Evolutionary conservation across 2,113 vertebrate species (phyloP).

Genomic region (Microcebus murinus): DNA sequence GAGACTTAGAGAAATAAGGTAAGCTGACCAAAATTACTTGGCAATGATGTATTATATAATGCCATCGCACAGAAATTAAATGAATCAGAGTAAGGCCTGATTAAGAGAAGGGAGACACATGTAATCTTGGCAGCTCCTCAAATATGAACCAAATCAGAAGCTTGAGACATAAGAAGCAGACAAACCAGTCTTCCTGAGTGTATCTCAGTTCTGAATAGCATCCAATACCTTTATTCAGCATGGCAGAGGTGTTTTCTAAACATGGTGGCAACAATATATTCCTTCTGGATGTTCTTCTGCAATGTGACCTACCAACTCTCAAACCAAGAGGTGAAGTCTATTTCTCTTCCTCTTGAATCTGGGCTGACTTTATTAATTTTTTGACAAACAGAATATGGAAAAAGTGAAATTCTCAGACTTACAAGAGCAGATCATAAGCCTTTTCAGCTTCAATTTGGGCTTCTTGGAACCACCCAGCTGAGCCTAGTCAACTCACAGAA

Average conservation of each 20-base stretch:
- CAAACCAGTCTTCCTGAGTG: not conserved
- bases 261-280: not conserved
- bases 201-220: not conserved
- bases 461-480: not conserved
- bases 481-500: not conserved
- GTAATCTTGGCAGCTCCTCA: slow-evolving; percentile 31
- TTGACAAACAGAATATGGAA: not conserved
- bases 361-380: not conserved
- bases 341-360: not conserved
- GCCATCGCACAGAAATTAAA: not conserved
- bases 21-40: slow-evolving; percentile 26
- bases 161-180: not conserved
- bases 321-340: not conserved
- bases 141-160: slow-evolving; percentile 29
- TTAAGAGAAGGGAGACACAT: not conserved
- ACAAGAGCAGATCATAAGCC: not conserved
- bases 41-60: not conserved
- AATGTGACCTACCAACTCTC: not conserved
- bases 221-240: not conserved
- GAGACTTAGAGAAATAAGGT: slow-evolving; percentile 13
- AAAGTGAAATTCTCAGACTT: not conserved
- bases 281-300: not conserved
- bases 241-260: slow-evolving; percentile 19
- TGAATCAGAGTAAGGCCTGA: slow-evolving; percentile 6
- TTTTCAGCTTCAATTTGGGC: not conserved